Evolutionary conservation across 1,140 invertebrate genomes (phyloP).

Genomic region (Drosophila micromelanica): DNA sequence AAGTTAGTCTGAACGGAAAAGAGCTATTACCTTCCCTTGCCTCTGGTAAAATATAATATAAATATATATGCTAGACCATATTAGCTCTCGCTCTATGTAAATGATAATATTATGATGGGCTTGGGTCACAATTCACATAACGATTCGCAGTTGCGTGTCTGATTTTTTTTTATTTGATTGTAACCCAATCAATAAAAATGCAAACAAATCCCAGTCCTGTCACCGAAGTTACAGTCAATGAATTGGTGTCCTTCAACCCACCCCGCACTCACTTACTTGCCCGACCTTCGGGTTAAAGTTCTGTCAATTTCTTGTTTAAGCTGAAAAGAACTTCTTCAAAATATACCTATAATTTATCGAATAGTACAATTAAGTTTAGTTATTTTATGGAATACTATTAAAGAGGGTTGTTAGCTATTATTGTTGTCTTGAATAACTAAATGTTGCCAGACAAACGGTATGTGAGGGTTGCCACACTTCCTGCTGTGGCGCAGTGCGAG

Average conservation of each 20-base stretch:
- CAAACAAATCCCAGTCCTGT: neutral
- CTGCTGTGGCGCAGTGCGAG: neutral
- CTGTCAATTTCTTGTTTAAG: neutral
- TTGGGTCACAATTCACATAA: neutral
- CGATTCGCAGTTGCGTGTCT: constrained; percentile 12
- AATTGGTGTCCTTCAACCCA: neutral
- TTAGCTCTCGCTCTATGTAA: neutral
- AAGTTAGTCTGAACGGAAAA: no score
- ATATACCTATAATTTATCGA: neutral
- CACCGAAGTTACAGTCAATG: constrained; percentile 10
- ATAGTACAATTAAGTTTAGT: constrained; percentile 5
- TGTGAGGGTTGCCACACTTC: neutral
- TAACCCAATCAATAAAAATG: constrained; percentile 22
- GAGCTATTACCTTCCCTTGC: no score
- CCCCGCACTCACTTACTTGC: no score
- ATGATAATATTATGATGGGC: neutral
- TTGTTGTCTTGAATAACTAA: neutral
- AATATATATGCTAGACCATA: no score
- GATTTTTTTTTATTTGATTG: neutral
- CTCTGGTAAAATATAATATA: no score
- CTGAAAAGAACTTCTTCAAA: neutral
- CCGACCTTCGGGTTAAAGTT: neutral
- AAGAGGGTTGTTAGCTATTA: no score
- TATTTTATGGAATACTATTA: neutral
- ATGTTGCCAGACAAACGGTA: neutral